Percentiles rank a stretch among this genome's conserved stretches.
These are phyloP conservation scores for Chrysemys picta DNA, from an alignment of 2,113 vertebrate genomes.

Conservation along the genomic window DNA sequence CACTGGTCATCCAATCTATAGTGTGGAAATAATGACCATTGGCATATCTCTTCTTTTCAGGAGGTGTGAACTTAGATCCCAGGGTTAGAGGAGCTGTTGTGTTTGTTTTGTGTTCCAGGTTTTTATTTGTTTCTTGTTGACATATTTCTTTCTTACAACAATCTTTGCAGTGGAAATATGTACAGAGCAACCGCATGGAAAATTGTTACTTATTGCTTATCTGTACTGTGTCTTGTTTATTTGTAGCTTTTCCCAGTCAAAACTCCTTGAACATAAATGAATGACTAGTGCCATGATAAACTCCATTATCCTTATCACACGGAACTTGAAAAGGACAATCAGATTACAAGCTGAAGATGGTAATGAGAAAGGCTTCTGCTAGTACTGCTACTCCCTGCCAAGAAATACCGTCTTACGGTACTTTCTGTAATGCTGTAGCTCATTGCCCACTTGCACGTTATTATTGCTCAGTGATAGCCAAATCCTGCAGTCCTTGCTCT, in stretches of 20 bases:
- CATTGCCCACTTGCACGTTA: neutral
- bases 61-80: neutral
- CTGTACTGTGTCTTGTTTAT: conserved; percentile 39
- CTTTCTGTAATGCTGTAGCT: neutral
- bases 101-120: conserved; percentile 23
- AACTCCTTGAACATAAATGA: conserved; percentile 24
- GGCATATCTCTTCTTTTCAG: neutral
- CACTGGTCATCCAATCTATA: neutral
- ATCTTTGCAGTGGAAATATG: conserved; percentile 39
- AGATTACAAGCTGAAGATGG: neutral
- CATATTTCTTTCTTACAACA: neutral
- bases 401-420: neutral
- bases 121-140: conserved; percentile 52
- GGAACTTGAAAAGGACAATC: neutral
- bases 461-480: neutral
- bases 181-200: conserved; percentile 6
- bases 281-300: conserved; percentile 1
- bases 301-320: conserved; percentile 17
- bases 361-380: neutral
- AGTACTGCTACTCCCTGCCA: neutral
- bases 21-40: neutral
- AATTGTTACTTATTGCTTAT: conserved; percentile 42
- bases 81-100: neutral
- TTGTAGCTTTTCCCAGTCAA: conserved; percentile 35
- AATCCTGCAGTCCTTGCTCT: neutral